Base-by-base conservation (phyloP, 2,888 invertebrate genomes). In the Spodoptera littoralis region DNA sequence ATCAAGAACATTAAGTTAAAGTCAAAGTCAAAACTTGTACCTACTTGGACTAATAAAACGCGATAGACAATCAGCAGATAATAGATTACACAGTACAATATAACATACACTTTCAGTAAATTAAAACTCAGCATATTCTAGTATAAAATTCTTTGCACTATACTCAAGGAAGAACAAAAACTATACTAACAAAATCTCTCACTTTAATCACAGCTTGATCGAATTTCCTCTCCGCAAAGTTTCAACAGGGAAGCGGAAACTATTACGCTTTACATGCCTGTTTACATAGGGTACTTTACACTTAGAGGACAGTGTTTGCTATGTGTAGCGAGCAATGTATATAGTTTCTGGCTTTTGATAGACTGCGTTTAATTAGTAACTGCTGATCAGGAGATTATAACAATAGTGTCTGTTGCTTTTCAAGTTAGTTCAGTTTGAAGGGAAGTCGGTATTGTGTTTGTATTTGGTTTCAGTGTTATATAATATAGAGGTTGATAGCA, bases 201-300 rank as follows among this genome's bases (percentile, higher is more conserved):
- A 84, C 83, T 87, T 87, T 88, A 88, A 88, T 88, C 85, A 84
- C 82, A 79, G 78, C 79, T 77, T 85, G 87, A 88, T 89, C 86
- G 85, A 88, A 89, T 89, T 88, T 88, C 88, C 87, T 83, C 77
- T 70, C 80, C 76, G 77, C 82, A 83, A 88, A 86, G 80, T 86
- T 87, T 84, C 76, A 72, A 80, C 76, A 64, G 75, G 73, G 65
- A 59, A 77, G 73, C 64, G 77, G 75, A 76, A 79, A 84, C 84
- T 86, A 84, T 84, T 85, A 83, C 76, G 76, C 79, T 78, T 78
- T 79, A 80, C 84, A 81, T 80, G 67, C 76, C 70, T 80, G 82
- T 81, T 84, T 84, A 76, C 82, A 73, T 73, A 72, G 72, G 70
- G 75, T 77, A 82, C 76, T 82, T 77, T 77, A 73, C 73, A 71